Evolutionary conservation across 2,888 invertebrate genomes (phyloP).

Genomic region (Drepanosiphum platanoidis): DNA sequence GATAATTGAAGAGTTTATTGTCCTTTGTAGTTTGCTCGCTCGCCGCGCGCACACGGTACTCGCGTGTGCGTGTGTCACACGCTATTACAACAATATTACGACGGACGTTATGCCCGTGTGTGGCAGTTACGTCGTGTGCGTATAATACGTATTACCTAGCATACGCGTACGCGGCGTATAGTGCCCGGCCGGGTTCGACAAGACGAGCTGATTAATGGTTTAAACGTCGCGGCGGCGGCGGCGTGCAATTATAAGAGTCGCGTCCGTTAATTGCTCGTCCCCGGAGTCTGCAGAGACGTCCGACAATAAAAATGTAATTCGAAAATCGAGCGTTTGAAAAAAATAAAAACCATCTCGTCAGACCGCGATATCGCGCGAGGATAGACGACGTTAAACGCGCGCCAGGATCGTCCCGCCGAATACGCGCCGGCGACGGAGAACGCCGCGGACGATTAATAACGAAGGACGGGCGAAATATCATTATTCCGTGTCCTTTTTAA

Average conservation of each 20-base stretch:
- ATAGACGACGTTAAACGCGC: neutral
- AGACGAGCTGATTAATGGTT: constrained; percentile 41
- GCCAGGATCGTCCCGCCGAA: neutral
- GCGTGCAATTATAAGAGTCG: constrained; percentile 15
- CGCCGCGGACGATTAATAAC: neutral
- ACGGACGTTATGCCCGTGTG: neutral
- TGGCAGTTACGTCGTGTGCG: neutral
- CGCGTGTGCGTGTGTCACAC: neutral
- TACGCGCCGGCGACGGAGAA: neutral
- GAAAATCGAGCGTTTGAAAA: neutral
- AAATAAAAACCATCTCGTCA: neutral
- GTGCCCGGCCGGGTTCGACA: constrained; percentile 17
- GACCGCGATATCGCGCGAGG: neutral
- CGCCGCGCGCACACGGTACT: too few species aligned
- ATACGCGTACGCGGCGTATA: neutral
- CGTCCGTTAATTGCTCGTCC: constrained; percentile 30
- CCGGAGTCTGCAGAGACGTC: neutral
- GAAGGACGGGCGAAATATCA: neutral
- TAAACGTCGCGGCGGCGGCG: constrained; percentile 10
- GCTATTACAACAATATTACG: neutral
- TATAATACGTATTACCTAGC: neutral
- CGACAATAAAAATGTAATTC: neutral
- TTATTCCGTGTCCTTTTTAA: neutral
- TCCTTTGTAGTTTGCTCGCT: too few species aligned
- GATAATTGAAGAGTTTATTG: too few species aligned